Conservation (phyloP, 2,888 invertebrate species). For the Cosmopolites sordidus region DNA sequence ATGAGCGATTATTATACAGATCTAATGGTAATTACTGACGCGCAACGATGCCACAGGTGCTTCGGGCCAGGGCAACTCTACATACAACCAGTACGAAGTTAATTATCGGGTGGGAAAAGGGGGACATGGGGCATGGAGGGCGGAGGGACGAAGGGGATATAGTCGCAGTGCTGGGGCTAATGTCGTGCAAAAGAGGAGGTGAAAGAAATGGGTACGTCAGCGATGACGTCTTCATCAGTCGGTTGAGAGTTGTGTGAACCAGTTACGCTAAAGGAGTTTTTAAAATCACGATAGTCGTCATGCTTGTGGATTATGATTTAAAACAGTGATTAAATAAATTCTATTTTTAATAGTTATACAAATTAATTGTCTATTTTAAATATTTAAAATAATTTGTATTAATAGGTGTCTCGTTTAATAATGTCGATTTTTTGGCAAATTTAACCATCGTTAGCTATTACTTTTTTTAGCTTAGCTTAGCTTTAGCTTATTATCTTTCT, state of each 20-base stretch:
- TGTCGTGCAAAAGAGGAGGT: background rate
- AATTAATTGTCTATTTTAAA: too few relatives aligned
- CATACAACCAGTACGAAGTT: slow-evolving; percentile 18
- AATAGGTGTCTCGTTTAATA: too few relatives aligned
- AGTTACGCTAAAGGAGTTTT: too few relatives aligned
- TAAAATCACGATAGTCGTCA: too few relatives aligned
- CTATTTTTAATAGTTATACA: too few relatives aligned
- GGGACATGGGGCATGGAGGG: background rate
- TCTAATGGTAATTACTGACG: slow-evolving; percentile 27
- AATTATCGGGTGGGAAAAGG: slow-evolving; percentile 16
- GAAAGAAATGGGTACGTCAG: background rate
- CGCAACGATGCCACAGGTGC: slow-evolving; percentile 26
- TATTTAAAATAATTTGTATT: too few relatives aligned
- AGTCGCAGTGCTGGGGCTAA: background rate
- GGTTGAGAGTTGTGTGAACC: background rate
- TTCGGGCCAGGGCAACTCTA: slow-evolving; percentile 7
- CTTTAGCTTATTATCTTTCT: too few relatives aligned
- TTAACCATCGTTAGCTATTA: too few relatives aligned
- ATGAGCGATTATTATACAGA: slow-evolving; percentile 26
- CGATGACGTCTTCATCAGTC: background rate
- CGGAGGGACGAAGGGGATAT: background rate
- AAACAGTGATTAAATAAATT: too few relatives aligned
- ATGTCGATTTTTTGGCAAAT: too few relatives aligned
- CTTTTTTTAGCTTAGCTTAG: too few relatives aligned
- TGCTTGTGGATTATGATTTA: too few relatives aligned